phyloP scores from a whole-genome alignment of 2,113 vertebrate species.

The Poeciliopsis retropinna region DNA sequence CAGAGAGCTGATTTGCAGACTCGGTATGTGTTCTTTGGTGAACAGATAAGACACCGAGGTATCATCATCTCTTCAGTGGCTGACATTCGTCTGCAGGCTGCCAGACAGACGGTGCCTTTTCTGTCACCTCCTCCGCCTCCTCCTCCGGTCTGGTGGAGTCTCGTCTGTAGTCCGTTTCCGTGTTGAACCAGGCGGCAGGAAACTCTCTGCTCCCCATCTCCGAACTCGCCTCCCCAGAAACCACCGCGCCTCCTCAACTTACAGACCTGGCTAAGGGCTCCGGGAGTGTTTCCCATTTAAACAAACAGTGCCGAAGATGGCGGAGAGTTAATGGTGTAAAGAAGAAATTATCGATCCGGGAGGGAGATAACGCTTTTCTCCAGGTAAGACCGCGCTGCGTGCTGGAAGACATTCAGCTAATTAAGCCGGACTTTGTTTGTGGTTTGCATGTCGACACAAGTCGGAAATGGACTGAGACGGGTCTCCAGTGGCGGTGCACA shows the following conservation, averaged over 20 bases:
- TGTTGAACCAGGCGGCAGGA: neutral
- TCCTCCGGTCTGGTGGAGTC: slow-evolving; percentile 51
- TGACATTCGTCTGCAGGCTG: slow-evolving; percentile 68
- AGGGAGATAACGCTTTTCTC: slow-evolving; percentile 38
- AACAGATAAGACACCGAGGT: slow-evolving; percentile 52
- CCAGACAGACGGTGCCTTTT: slow-evolving; percentile 55
- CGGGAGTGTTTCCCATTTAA: slow-evolving; percentile 86
- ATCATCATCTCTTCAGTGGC: slow-evolving; percentile 53
- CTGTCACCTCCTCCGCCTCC: slow-evolving; percentile 18
- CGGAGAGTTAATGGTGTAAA: slow-evolving; percentile 83
- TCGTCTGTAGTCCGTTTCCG: slow-evolving; percentile 74
- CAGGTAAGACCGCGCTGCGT: slow-evolving; percentile 58
- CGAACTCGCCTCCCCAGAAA: slow-evolving; percentile 75
- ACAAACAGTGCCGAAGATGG: slow-evolving; percentile 86
- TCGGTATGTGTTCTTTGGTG: slow-evolving; percentile 34
- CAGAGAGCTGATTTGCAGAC: neutral
- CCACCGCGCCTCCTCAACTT: slow-evolving; percentile 65
- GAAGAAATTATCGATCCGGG: slow-evolving; percentile 72
- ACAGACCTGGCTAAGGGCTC: slow-evolving; percentile 79
- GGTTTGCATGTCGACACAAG: slow-evolving; percentile 41
- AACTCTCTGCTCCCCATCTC: neutral
- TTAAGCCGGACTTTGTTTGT: slow-evolving; percentile 47
- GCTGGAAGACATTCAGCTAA: neutral
- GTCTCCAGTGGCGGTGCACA: slow-evolving; percentile 52
- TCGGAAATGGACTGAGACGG: slow-evolving; percentile 63